Evolutionary conservation across 1,140 invertebrate genomes (phyloP), one percentile per base, ranked within the genome.

Genomic region (Meteorus sp.): DNA sequence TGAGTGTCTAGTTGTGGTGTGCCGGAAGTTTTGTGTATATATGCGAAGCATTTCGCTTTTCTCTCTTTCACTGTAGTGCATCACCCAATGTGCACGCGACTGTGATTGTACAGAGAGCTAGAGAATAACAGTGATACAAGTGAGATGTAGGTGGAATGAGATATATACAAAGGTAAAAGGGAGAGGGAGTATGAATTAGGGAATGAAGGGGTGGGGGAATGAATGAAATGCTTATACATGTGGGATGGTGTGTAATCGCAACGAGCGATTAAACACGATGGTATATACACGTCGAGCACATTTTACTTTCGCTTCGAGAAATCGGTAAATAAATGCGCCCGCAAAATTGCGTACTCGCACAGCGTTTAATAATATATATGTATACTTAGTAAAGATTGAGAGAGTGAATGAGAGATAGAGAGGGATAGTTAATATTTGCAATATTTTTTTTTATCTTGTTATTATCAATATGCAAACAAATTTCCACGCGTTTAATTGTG

Each of bases 321-420:
- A 64, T 63, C 48, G 51, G 59, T 60, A 64, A 68, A 66, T 60
- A 68, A n/a, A n/a, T n/a, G n/a, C n/a, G n/a, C 64, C 59, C 62
- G 57, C 19, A 31, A 62, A 60, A 65, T 62, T 59, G 29, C 27
- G 35, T n/a, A 33, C 11, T 17, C n/a, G 13, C 8, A 44, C 15
- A 19, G 35, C n/a, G 17, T 6, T n/a, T 23, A 31, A 37, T n/a
- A n/a, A n/a, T n/a, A n/a, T n/a, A n/a, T n/a, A n/a, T n/a, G n/a
- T n/a, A n/a, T n/a, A n/a, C n/a, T n/a, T n/a, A n/a, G n/a, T n/a
- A n/a, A n/a, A n/a, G n/a, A n/a, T n/a, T n/a, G n/a, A n/a, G n/a
- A n/a, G n/a, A n/a, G n/a, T n/a, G n/a, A n/a, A n/a, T n/a, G n/a
- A n/a, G n/a, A n/a, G n/a, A n/a, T n/a, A n/a, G n/a, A n/a, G n/a